These are phyloP conservation scores for Caenorhabditis sp. DNA, from an alignment of 2,888 invertebrate genomes.

Conservation along the genomic window DNA sequence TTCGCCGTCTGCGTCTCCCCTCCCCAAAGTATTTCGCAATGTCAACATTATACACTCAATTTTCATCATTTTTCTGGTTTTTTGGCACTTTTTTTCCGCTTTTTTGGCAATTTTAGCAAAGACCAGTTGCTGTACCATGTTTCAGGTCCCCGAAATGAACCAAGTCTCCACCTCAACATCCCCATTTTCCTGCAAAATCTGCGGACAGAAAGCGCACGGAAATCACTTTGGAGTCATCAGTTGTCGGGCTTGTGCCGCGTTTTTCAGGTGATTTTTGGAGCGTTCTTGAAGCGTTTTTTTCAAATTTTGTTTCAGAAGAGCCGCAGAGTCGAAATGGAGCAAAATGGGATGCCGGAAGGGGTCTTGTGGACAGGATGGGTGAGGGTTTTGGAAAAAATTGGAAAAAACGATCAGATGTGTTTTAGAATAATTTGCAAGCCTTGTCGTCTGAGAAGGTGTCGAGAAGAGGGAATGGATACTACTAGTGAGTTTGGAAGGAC, in stretches of 20 bases:
- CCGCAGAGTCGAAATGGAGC: conserved; percentile 38
- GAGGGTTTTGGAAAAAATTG: not conserved
- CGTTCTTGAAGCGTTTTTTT: too few relatives aligned
- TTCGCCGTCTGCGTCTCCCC: not conserved
- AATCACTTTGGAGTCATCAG: conserved; percentile 60
- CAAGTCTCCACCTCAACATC: conserved; percentile 15
- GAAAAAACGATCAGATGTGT: not conserved
- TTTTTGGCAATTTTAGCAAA: too few relatives aligned
- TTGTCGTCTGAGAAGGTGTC: conserved; percentile 25
- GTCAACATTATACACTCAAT: not conserved
- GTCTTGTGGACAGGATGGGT: conserved; percentile 37
- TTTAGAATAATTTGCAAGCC: conserved; percentile 34
- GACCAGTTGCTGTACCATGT: not conserved
- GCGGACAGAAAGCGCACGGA: conserved; percentile 49
- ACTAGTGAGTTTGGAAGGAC: conserved; percentile 31
- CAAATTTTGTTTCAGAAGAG: conserved; percentile 37
- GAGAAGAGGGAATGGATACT: conserved; percentile 25
- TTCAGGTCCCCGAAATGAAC: not conserved
- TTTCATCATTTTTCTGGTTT: not conserved
- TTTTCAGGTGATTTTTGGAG: conserved; percentile 34
- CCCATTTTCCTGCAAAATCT: conserved; percentile 21
- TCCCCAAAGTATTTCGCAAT: conserved; percentile 2
- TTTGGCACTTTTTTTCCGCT: not conserved
- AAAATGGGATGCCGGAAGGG: conserved; percentile 39
- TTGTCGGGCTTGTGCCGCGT: conserved; percentile 64